phyloP scores from a whole-genome alignment of 1,140 invertebrate genomes.

The Zaprionus gabonicus region DNA sequence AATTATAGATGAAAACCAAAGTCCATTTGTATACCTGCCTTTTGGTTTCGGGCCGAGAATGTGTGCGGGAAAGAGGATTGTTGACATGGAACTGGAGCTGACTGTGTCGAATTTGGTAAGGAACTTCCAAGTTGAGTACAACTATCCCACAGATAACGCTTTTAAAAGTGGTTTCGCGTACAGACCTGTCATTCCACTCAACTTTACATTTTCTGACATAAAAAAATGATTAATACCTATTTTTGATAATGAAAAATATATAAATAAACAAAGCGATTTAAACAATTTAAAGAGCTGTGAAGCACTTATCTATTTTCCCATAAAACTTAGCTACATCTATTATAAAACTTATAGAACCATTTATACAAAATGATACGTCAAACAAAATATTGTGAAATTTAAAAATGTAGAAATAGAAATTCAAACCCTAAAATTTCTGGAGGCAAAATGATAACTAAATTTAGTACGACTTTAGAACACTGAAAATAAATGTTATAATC shows the following conservation, averaged over 20 bases:
- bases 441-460: neutral
- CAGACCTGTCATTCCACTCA: slow-evolving; percentile 56
- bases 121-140: slow-evolving; percentile 86
- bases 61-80: slow-evolving; percentile 88
- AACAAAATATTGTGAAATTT: neutral
- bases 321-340: neutral
- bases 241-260: neutral
- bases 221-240: slow-evolving; percentile 40
- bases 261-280: neutral
- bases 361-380: neutral
- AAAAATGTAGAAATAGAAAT: neutral
- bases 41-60: slow-evolving; percentile 87
- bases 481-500: neutral
- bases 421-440: neutral
- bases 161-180: slow-evolving; percentile 51
- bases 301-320: too few relatives aligned
- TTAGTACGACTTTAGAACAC: neutral
- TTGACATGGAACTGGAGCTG: slow-evolving; percentile 89
- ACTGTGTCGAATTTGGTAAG: slow-evolving; percentile 87
- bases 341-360: neutral
- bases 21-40: slow-evolving; percentile 86
- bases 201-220: slow-evolving; percentile 70
- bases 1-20: slow-evolving; percentile 82
- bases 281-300: too few relatives aligned
- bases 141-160: slow-evolving; percentile 65